Conservation (phyloP, 2,113 vertebrate genomes). For the Trochalopteron elliotii region DNA sequence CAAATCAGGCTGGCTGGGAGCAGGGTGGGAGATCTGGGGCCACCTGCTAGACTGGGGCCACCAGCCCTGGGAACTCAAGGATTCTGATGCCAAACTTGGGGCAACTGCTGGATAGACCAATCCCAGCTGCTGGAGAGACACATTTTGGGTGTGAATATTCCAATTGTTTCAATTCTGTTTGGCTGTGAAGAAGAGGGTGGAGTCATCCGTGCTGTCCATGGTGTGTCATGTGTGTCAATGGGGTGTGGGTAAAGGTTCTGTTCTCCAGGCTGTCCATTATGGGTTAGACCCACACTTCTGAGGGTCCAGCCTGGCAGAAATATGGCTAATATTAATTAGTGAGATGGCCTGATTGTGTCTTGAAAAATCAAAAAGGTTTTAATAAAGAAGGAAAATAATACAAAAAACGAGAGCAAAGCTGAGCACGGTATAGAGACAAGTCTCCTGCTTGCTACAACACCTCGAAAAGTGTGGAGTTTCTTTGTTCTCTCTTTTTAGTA, state of each 20-base stretch:
- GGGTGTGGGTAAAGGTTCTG: neutral
- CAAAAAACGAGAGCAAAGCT: too few species aligned
- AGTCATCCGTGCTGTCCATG: neutral
- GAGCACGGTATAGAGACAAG: too few species aligned
- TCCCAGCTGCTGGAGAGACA: neutral
- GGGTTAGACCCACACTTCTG: too few species aligned
- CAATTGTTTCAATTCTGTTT: rapidly evolving
- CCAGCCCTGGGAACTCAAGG: neutral
- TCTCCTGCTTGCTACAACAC: too few species aligned
- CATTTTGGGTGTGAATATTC: neutral
- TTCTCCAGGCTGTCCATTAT: neutral
- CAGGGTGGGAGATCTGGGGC: too few species aligned
- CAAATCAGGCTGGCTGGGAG: neutral
- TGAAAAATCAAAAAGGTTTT: too few species aligned
- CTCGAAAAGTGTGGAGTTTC: too few species aligned
- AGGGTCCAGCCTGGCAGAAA: too few species aligned
- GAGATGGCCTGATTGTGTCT: too few species aligned
- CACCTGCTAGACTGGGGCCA: neutral
- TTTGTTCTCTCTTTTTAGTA: too few species aligned
- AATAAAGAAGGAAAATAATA: too few species aligned
- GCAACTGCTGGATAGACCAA: rapidly evolving
- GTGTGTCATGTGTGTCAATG: rapidly evolving
- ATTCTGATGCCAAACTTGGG: neutral
- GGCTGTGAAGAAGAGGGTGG: neutral
- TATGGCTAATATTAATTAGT: too few species aligned